Conservation (phyloP, 2,888 invertebrate species). For the Dinocampus coccinellae region DNA sequence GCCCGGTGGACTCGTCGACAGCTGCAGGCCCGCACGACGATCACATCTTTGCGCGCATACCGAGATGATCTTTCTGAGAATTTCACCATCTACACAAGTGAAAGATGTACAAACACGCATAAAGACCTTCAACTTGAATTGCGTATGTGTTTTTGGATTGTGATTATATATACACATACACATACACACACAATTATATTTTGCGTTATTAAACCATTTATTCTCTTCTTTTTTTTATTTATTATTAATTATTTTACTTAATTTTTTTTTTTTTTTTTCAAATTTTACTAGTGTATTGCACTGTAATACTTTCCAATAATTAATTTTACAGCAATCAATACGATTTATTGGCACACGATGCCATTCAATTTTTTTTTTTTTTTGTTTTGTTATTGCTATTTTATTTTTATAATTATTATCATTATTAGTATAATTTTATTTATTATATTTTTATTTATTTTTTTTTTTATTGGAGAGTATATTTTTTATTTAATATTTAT, state of each 20-base stretch:
- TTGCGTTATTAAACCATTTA: background rate
- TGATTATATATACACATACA: conserved; percentile 24
- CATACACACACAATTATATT: background rate
- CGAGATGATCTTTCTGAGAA: conserved; percentile 36
- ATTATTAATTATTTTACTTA: background rate
- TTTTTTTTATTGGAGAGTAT: too few species aligned
- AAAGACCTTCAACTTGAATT: conserved; percentile 33
- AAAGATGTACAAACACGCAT: background rate
- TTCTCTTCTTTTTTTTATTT: background rate
- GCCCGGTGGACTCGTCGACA: conserved; percentile 21
- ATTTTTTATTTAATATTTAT: too few species aligned
- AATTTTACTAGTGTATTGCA: background rate
- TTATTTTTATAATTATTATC: too few species aligned
- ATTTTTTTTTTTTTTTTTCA: background rate
- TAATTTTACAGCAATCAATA: background rate
- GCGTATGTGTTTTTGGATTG: background rate
- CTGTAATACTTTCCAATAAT: background rate
- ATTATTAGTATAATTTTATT: too few species aligned
- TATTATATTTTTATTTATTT: too few species aligned
- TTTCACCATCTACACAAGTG: conserved; percentile 15
- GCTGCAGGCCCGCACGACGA: conserved; percentile 29
- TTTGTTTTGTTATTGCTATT: too few species aligned
- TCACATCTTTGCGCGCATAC: conserved; percentile 32
- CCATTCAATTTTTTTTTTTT: background rate
- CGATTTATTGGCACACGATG: background rate